Evolutionary conservation across 1,140 invertebrate species (phyloP).

Genomic region (Drosophila sp.): DNA sequence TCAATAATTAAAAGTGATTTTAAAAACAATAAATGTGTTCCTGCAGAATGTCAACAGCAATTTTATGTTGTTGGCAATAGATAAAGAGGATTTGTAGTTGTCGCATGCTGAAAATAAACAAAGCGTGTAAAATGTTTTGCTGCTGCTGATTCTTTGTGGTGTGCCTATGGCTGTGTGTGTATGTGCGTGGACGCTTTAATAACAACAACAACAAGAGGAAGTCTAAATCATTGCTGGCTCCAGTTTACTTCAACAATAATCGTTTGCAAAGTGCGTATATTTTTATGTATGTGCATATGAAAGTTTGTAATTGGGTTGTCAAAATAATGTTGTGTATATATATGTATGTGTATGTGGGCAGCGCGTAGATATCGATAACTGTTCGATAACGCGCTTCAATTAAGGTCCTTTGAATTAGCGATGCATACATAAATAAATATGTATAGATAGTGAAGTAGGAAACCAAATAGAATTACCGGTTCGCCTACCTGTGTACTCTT

Average conservation of each 20-base stretch:
- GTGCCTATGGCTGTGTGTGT: conserved; percentile 8
- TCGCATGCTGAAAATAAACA: conserved; percentile 5
- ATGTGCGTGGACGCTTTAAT: conserved; percentile 25
- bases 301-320: background rate
- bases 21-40: background rate
- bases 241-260: background rate
- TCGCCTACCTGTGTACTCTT: conserved; percentile 1
- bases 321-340: background rate
- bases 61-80: conserved; percentile 3
- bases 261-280: background rate
- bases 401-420: background rate
- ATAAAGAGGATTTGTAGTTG: background rate
- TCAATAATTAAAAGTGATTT: conserved; percentile 17
- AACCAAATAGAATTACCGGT: background rate
- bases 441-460: background rate
- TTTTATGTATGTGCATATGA: conserved; percentile 8
- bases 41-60: conserved; percentile 16
- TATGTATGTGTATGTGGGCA: background rate
- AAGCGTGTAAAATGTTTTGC: conserved; percentile 51
- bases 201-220: conserved; percentile 12
- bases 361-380: background rate
- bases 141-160: conserved; percentile 24
- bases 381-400: background rate
- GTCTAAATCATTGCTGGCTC: background rate
- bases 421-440: background rate